Conservation (phyloP, 2,113 vertebrate genomes). For the Zosterops lateralis region DNA sequence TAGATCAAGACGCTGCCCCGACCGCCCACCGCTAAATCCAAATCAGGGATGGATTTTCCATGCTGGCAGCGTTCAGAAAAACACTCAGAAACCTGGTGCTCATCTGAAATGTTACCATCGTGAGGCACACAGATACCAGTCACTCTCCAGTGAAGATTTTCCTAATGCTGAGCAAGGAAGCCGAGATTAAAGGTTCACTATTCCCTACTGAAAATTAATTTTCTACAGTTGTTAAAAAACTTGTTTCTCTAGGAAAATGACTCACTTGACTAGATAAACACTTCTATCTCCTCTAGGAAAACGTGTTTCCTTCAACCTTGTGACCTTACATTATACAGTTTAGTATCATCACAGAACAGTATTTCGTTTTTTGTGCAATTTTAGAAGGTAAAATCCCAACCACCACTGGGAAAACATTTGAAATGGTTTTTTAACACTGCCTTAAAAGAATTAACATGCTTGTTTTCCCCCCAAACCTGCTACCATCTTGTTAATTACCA, state of each 20-base stretch:
- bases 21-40: constrained; percentile 5
- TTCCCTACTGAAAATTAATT: constrained; percentile 67
- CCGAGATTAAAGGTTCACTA: constrained; percentile 62
- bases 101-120: constrained; percentile 15
- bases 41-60: constrained; percentile 56
- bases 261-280: constrained; percentile 56
- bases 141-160: constrained; percentile 50
- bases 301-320: neutral
- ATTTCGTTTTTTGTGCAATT: neutral
- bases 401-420: neutral
- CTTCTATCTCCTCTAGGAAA: constrained; percentile 10
- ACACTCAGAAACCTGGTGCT: constrained; percentile 36
- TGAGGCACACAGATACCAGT: constrained; percentile 50
- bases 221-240: constrained; percentile 64
- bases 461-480: neutral
- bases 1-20: neutral
- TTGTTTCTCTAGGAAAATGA: constrained; percentile 44
- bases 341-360: constrained; percentile 43
- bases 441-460: neutral
- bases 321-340: constrained; percentile 11
- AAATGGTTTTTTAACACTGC: neutral
- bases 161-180: constrained; percentile 59
- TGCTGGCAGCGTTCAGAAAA: constrained; percentile 26
- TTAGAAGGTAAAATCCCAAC: constrained; percentile 6
- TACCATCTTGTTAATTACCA: neutral